Base-by-base conservation (phyloP, 2,797 vertebrate genomes). In the Manis javanica region DNA sequence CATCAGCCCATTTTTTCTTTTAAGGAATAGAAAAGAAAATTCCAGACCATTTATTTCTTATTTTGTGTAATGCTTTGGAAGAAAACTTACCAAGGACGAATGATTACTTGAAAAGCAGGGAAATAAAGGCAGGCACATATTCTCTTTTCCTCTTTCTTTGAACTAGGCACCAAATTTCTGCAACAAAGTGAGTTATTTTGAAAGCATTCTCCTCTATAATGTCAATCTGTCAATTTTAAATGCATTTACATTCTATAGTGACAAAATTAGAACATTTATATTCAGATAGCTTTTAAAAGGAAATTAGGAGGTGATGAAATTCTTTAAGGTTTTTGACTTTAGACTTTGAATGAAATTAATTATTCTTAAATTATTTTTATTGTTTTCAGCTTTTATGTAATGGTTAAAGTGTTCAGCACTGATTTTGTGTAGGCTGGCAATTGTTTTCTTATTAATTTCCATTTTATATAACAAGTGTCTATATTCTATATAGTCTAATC, bases 201-300 rank as follows among this genome's bases (percentile, higher is more conserved):
- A 94, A 87, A 72, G 18, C 51, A 61, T 46, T 84, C 46, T 95
- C 92, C 90, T 31, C 69, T 78, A 57, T 39, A 87, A 72, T 87
- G 39, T 69, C 82, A 87, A 13, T 49, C 74, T 90, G 55, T 83
- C 68, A 86, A 83, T 89, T 37, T 87, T 42, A 94, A 89, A 90
- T 92, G 39, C 3, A 46, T 75, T 64, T 93, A 66, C n/a, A 72
- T 87, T 90, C 59, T 89, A 85, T 79, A 77, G 21, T 95, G 81
- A 92, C 51, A 84, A 90, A 39, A 79, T 74, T 87, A 87, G 86
- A 92, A 79, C 75, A 87, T 94, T 95, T 94, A 68, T 84, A 96
- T 83, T 95, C 51, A 51, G 75, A 34, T 9, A 87, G 51, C 29
- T 96, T 91, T 96, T 90, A 61, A 87, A 84, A 83, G 61, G 83